Evolutionary conservation across 2,797 vertebrate genomes (phyloP), one percentile per base, ranked within the genome.

Genomic region (Sebastes oblongus): DNA sequence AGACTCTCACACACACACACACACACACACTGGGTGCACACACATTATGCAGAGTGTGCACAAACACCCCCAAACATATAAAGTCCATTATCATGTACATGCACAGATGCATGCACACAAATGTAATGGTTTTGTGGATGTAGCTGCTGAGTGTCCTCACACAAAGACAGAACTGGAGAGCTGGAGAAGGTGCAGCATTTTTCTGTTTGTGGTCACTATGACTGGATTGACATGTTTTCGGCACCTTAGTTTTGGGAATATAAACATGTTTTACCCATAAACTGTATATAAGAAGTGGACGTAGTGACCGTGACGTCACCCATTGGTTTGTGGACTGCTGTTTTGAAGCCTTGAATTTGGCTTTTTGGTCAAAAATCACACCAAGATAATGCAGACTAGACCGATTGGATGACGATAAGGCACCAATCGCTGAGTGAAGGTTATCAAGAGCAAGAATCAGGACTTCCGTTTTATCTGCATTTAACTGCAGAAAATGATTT

Each of bases 11-110:
- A 68, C n/a, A 68, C 76, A 68, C 76, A 24, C 24, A 24, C 24
- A 68, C 64, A 20, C 76, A 68, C 65, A 20, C 76, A 24, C 46
- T 11, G 1, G n/a, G 18, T 27, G 54, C 27, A 71, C n/a, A 68
- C 65, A n/a, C 76, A 76, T 66, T 54, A 73, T 77, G 77, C 69
- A 69, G 77, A 27, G 14, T 64, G 32, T 12, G 54, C 84, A 80
- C 11, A 27, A 67, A 67, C 55, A 58, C 61, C 39, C 65, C 27
- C 67, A 24, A 62, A 82, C 36, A 80, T 60, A 42, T 25, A 54
- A 11, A 32, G n/a, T 6, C 78, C 50, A 79, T 88, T 64, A 69
- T 68, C 39, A 56, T 27, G 10, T 2, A 60, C 66, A 65, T 52
- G 46, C 46, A n/a, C 46, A 52, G 22, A 18, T 27, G 64, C 16